Percentiles rank a stretch among this genome's conserved stretches.
Conservation (phyloP, 2,888 invertebrate genomes). For the Erpobdella octoculata region DNA sequence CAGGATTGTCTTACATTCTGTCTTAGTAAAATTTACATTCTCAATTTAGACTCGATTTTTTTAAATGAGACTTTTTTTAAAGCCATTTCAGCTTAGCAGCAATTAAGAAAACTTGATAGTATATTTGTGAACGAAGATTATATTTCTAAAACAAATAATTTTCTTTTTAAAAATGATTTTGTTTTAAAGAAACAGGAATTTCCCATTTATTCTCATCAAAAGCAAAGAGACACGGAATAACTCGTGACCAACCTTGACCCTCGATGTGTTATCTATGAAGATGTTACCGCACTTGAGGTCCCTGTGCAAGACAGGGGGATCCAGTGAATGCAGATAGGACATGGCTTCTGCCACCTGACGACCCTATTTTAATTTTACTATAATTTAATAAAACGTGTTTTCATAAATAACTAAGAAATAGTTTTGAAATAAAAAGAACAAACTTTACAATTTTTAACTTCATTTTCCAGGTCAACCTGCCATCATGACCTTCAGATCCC, state of each 20-base stretch:
- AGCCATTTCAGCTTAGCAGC: no score
- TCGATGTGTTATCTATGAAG: conserved; percentile 38
- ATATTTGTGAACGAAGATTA: no score
- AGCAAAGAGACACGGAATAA: no score
- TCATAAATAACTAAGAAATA: not conserved
- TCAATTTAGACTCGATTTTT: no score
- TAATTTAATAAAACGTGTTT: no score
- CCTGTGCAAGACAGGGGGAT: conserved; percentile 46
- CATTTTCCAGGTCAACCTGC: conserved; percentile 37
- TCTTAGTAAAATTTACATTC: no score
- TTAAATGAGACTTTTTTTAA: no score
- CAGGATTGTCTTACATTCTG: no score
- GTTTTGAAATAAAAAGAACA: not conserved
- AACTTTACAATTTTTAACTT: conserved; percentile 19
- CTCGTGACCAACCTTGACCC: conserved; percentile 26
- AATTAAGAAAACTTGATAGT: no score
- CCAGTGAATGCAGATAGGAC: conserved; percentile 47
- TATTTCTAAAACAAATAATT: not conserved
- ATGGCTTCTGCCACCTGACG: conserved; percentile 48
- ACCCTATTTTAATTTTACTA: conserved; percentile 40
- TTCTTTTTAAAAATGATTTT: not conserved
- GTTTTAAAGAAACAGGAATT: no score
- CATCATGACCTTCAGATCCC: conserved; percentile 36
- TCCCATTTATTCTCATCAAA: no score
- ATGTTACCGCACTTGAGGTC: conserved; percentile 48